Evolutionary conservation across 1,140 invertebrate genomes (phyloP), one percentile per base, ranked within the genome.

Genomic region (Aleiodes sp.): DNA sequence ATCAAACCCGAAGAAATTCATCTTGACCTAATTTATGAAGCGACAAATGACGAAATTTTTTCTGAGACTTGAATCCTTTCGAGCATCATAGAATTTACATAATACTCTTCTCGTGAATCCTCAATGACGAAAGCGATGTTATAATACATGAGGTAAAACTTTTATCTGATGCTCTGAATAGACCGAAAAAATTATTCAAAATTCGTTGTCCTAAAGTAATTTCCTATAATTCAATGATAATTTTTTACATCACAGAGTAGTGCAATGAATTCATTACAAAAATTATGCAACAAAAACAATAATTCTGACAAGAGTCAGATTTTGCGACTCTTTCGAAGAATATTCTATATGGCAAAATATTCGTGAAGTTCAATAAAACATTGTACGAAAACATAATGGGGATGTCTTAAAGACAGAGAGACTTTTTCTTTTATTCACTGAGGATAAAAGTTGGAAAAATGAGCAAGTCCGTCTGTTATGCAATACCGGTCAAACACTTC

Each of bases 31-130:
- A 43, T 8, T 9, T 43, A n/a, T 12, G 1, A 43, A 26, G 31
- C 28, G 7, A n/a, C 24, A 6, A 31, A 1, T 31, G 56, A 31
- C 10, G 28, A 59, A 59, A 59, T 29, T 14, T 9, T 12, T 12
- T 28, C 12, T 26, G 12, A 31, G 14, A 59, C 9, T 52, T 52
- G 19, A 52, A 52, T 31, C n/a, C 9, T 6, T 16, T 14, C 1
- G 29, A 14, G 28, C 28, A 14, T 59, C 10, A 8, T 29, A 59
- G 6, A 31, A 31, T 31, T 59, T 59, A 52, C 70, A 71, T 71
- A 65, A 71, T 71, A 59, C 61, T 65, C 65, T 70, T 70, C 64
- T 62, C 64, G 29, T 52, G 39, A 60, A 65, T 59, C 6, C 29
- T 46, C 24, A n/a, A 46, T 69, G 63, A 69, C 52, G 67, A 69